A percentile compares a stretch with the other conserved stretches of the same genome.
phyloP scores from a whole-genome alignment of 2,888 invertebrate species.

The Drosophila conformis region DNA sequence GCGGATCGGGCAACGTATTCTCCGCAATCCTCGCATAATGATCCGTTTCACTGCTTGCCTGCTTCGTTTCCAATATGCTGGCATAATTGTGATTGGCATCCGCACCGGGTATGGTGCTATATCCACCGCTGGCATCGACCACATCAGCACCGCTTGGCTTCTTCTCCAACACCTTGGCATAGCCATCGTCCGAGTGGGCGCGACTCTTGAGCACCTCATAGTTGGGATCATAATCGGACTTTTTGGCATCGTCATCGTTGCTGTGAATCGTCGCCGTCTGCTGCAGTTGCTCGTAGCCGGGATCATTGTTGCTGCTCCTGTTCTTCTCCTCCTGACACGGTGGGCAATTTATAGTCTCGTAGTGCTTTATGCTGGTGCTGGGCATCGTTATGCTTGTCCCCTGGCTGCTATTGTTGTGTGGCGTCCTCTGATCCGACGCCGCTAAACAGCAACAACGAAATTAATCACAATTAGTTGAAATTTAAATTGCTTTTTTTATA shows the following conservation, averaged over 20 bases:
- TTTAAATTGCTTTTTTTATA: background rate
- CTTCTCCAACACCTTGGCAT: constrained; percentile 84
- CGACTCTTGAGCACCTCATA: constrained; percentile 89
- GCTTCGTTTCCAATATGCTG: constrained; percentile 83
- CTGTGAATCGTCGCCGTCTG: constrained; percentile 45
- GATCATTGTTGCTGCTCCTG: constrained; percentile 87
- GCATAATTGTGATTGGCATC: constrained; percentile 83
- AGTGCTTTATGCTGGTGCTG: constrained; percentile 76
- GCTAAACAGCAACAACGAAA: constrained; percentile 16
- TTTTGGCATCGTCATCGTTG: constrained; percentile 70
- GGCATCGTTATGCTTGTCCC: constrained; percentile 29
- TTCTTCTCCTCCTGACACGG: constrained; percentile 58
- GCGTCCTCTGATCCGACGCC: constrained; percentile 25
- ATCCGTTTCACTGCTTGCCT: constrained; percentile 63
- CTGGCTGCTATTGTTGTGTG: constrained; percentile 38
- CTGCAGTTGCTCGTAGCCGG: constrained; percentile 90
- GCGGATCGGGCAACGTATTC: constrained; percentile 22
- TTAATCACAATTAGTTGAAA: constrained; percentile 9
- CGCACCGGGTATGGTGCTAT: constrained; percentile 83
- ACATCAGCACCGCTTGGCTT: constrained; percentile 62
- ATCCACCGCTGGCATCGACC: constrained; percentile 77
- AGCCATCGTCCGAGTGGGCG: constrained; percentile 84
- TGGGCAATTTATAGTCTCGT: constrained; percentile 81
- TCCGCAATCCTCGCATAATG: constrained; percentile 81
- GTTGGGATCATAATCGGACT: constrained; percentile 90